Evolutionary conservation across 2,113 vertebrate genomes (phyloP).

Genomic region (Sinocyclocheilus anshuiensis): DNA sequence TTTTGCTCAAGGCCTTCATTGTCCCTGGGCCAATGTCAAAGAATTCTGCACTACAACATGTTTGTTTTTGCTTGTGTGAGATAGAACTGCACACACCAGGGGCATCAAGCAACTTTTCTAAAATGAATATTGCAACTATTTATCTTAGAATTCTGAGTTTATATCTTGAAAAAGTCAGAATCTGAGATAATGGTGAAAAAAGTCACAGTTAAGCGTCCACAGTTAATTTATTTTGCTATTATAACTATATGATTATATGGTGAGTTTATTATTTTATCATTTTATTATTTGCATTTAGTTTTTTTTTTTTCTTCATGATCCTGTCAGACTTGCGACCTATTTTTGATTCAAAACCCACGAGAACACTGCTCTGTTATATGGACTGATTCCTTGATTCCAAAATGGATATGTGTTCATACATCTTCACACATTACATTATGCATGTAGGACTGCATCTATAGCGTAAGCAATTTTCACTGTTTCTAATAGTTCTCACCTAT

Average conservation of each 20-base stretch:
- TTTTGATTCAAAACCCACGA: neutral
- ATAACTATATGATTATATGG: too few species aligned
- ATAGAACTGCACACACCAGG: neutral
- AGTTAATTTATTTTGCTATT: too few species aligned
- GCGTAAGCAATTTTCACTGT: constrained; percentile 3
- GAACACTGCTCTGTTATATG: neutral
- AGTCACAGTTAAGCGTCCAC: too few species aligned
- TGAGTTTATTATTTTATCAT: too few species aligned
- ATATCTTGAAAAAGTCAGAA: too few species aligned
- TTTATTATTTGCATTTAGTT: too few species aligned
- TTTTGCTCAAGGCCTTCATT: neutral
- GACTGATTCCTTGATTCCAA: neutral
- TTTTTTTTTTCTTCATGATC: neutral
- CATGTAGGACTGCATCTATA: neutral
- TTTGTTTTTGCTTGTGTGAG: neutral
- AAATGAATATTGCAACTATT: too few species aligned
- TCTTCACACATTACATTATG: constrained; percentile 19
- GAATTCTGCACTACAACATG: neutral
- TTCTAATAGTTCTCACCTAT: neutral
- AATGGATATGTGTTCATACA: neutral
- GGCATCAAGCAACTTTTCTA: neutral
- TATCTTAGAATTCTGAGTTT: too few species aligned
- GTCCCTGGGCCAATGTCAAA: neutral
- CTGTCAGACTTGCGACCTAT: neutral
- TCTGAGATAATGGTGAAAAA: too few species aligned